Percentiles rank a stretch among this genome's conserved stretches.
Conservation (phyloP, 2,888 invertebrate genomes). For the Esperia sulphurella region DNA sequence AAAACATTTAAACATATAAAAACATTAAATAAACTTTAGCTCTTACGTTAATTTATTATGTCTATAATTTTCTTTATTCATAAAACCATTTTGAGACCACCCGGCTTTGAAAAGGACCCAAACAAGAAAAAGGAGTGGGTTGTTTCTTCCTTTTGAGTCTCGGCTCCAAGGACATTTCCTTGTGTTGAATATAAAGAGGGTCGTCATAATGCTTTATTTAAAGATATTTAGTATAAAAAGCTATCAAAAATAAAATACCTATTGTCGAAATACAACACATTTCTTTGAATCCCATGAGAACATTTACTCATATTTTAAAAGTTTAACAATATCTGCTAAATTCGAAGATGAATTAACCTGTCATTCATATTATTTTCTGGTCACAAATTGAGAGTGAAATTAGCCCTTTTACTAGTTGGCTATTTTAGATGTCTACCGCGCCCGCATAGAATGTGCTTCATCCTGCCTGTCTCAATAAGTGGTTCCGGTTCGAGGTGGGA, state of each 20-base stretch:
- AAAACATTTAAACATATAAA: neutral
- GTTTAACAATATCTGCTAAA: no score
- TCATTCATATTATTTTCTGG: no score
- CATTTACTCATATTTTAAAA: no score
- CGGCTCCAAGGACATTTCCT: constrained; percentile 24
- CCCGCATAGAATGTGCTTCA: constrained; percentile 31
- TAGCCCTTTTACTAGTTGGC: no score
- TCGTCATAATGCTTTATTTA: constrained; percentile 3
- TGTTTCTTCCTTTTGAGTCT: constrained; percentile 28
- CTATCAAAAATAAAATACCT: neutral
- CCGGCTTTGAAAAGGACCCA: constrained; percentile 27
- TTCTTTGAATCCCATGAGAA: no score
- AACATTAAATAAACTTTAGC: neutral
- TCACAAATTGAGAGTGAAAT: no score
- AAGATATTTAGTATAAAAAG: neutral
- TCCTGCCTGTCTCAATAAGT: constrained; percentile 15
- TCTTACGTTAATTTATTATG: neutral
- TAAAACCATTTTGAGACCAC: constrained; percentile 30
- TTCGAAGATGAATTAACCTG: no score
- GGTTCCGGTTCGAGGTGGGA: constrained; percentile 12
- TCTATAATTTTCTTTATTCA: constrained; percentile 7
- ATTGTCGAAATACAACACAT: no score
- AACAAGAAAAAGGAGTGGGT: constrained; percentile 26
- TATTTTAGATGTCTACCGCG: neutral
- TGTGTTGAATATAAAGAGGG: constrained; percentile 15